A percentile compares a stretch with the other conserved stretches of the same genome.
These are phyloP conservation scores for Ophioninae sp. DNA, from an alignment of 2,888 invertebrate genomes.

Conservation along the genomic window DNA sequence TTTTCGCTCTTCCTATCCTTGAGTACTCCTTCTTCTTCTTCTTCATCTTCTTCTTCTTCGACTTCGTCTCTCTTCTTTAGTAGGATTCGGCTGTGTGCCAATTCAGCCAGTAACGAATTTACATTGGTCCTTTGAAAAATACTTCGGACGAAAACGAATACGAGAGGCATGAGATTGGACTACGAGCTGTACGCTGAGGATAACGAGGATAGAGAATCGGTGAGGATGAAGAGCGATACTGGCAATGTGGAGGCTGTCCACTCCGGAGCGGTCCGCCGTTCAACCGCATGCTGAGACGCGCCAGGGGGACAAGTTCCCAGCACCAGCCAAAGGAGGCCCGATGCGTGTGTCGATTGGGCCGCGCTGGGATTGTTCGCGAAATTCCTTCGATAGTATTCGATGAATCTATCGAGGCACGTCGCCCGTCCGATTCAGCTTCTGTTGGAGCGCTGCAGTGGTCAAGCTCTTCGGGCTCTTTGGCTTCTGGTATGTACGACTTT, in stretches of 20 bases:
- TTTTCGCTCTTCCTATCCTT: conserved; percentile 22
- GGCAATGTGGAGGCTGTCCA: conserved; percentile 51
- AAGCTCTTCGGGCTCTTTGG: conserved; percentile 43
- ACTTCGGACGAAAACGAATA: conserved; percentile 51
- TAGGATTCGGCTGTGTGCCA: conserved; percentile 64
- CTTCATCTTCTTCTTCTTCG: conserved; percentile 49
- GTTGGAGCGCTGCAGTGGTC: conserved; percentile 29
- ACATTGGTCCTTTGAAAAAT: conserved; percentile 61
- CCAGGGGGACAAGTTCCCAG: conserved; percentile 67
- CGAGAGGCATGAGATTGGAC: conserved; percentile 34
- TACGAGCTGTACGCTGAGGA: conserved; percentile 37
- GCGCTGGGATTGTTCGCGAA: conserved; percentile 77
- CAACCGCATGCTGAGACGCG: conserved; percentile 73
- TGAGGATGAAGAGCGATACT: conserved; percentile 63
- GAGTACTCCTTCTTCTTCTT: conserved; percentile 8
- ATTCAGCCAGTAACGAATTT: conserved; percentile 66
- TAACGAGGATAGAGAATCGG: conserved; percentile 62
- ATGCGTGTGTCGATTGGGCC: conserved; percentile 79
- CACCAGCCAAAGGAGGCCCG: conserved; percentile 70
- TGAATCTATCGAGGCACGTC: conserved; percentile 81
- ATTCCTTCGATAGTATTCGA: conserved; percentile 81
- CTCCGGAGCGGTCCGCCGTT: conserved; percentile 39
- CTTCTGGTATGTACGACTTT: conserved; percentile 49
- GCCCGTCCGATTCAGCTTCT: conserved; percentile 64
- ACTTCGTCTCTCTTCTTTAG: conserved; percentile 48